These are phyloP conservation scores for Cephonodes hylas DNA, from an alignment of 2,888 invertebrate genomes.

Conservation along the genomic window DNA sequence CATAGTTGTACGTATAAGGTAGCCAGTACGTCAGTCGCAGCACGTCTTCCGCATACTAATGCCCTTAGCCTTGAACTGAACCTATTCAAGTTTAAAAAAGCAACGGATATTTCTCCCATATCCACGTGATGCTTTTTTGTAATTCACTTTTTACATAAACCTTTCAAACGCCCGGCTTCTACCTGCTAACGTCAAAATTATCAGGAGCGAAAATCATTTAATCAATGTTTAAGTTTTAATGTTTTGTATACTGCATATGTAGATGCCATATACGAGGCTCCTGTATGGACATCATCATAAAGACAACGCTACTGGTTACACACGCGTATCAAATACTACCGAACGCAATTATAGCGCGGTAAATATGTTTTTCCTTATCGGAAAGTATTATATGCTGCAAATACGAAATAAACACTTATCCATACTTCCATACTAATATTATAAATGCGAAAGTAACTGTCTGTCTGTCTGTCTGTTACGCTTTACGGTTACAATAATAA, in stretches of 20 bases:
- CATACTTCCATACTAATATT: too few species aligned
- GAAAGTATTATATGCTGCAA: neutral
- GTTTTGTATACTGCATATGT: neutral
- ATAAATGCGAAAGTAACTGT: too few species aligned
- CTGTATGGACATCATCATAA: neutral
- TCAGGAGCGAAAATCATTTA: too few species aligned
- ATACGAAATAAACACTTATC: neutral
- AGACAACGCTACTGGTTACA: neutral
- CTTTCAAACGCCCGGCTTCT: neutral
- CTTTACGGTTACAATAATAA: too few species aligned
- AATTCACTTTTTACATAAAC: neutral
- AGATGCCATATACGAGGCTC: neutral
- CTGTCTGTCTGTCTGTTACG: too few species aligned
- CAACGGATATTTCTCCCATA: slow-evolving; percentile 24
- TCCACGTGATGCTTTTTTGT: neutral
- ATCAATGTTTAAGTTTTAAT: neutral
- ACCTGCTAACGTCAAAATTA: neutral
- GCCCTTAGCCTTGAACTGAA: slow-evolving; percentile 57
- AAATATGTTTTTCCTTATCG: neutral
- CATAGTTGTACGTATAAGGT: slow-evolving; percentile 4
- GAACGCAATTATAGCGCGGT: neutral
- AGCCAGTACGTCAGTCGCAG: slow-evolving; percentile 23
- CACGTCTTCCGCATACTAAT: slow-evolving; percentile 68
- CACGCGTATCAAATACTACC: neutral
- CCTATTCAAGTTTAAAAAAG: slow-evolving; percentile 19